These are phyloP conservation scores for Rhagophthalmus giganteus DNA, from an alignment of 2,888 invertebrate genomes.

Conservation along the genomic window DNA sequence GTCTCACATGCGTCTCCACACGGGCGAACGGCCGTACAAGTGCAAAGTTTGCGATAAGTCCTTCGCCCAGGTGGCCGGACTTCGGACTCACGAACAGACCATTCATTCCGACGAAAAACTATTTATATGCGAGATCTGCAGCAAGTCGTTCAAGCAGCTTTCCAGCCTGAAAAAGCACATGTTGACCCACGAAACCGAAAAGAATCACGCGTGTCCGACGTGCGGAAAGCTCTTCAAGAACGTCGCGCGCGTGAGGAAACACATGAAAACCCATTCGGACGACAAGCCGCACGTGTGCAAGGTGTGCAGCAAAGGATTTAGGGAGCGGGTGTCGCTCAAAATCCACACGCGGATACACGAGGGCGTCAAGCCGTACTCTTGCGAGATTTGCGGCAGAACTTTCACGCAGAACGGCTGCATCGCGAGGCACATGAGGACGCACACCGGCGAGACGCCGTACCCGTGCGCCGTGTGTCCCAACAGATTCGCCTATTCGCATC, in stretches of 20 bases:
- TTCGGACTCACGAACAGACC: slow-evolving; percentile 2
- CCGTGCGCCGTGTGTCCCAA: slow-evolving; percentile 9
- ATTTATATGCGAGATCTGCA: slow-evolving; percentile 9
- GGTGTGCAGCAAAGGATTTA: slow-evolving; percentile 9
- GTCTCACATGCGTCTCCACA: background rate
- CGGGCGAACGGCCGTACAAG: background rate
- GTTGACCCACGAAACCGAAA: background rate
- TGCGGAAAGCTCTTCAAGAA: background rate
- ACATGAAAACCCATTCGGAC: slow-evolving; percentile 14
- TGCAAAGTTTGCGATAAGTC: background rate
- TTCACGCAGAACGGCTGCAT: background rate
- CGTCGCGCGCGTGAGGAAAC: background rate
- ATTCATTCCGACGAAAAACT: slow-evolving; percentile 6
- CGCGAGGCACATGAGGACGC: background rate
- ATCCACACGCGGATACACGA: background rate
- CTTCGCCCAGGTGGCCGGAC: slow-evolving; percentile 8
- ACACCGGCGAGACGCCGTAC: background rate
- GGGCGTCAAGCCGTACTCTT: background rate
- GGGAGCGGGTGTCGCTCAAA: slow-evolving; percentile 1
- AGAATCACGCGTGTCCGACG: background rate
- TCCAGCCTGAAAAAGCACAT: background rate
- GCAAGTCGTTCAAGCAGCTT: slow-evolving; percentile 9
- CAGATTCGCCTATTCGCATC: slow-evolving; percentile 24
- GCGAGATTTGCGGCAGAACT: background rate
- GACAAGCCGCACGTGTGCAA: slow-evolving; percentile 13